A percentile compares a stretch with the other conserved stretches of the same genome.
Evolutionary conservation across 2,797 vertebrate genomes (phyloP).

Genomic region (Anguilla obscura): DNA sequence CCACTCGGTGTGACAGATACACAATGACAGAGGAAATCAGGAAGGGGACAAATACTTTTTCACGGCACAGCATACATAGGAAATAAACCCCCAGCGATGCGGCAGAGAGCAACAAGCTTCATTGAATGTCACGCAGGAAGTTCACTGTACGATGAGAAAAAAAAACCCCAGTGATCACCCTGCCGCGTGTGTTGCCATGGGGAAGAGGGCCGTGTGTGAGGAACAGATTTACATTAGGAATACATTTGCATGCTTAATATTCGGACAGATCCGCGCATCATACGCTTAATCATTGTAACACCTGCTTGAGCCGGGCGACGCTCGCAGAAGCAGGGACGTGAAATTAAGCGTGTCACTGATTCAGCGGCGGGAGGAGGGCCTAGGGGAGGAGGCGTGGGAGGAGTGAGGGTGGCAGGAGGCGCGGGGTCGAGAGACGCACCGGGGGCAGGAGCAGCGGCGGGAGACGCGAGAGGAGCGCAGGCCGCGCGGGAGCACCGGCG

Average conservation of each 20-base stretch:
- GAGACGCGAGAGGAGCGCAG: background rate
- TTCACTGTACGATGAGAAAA: background rate
- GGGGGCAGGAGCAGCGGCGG: background rate
- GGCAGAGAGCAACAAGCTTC: background rate
- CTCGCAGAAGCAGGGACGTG: background rate
- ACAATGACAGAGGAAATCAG: too few species aligned
- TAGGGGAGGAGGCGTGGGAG: background rate
- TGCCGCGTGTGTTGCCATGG: background rate
- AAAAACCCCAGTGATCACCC: background rate
- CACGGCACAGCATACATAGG: background rate
- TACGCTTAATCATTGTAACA: background rate
- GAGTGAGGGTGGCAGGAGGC: too few species aligned
- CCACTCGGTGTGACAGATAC: too few species aligned
- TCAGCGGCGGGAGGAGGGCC: background rate
- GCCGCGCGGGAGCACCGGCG: background rate
- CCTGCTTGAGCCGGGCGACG: background rate
- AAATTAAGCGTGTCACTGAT: background rate
- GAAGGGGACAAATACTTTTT: too few species aligned
- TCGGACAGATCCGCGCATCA: background rate
- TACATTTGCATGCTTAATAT: background rate
- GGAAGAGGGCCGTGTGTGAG: background rate
- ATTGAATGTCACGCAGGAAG: background rate
- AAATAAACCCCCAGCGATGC: background rate
- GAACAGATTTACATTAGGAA: background rate
- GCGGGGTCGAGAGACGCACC: too few species aligned